Evolutionary conservation across 2,888 invertebrate species (phyloP).

Genomic region (Caenorhabditis sp.): DNA sequence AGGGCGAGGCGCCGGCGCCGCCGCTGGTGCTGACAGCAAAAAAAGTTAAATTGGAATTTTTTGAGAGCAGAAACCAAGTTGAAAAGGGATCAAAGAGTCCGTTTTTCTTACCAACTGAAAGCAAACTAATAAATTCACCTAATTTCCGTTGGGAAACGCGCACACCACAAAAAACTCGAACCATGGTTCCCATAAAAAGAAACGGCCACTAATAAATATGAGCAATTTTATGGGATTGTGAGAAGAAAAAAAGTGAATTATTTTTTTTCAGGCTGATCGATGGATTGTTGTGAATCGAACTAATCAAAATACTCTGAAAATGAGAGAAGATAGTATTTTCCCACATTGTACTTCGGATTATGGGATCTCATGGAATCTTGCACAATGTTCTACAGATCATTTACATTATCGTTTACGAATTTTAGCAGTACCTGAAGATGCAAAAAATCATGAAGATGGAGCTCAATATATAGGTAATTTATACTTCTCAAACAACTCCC

Average conservation of each 20-base stretch:
- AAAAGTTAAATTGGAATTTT: background rate
- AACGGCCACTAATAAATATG: slow-evolving; percentile 40
- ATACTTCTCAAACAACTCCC: slow-evolving; percentile 13
- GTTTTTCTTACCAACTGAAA: background rate
- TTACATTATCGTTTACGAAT: slow-evolving; percentile 58
- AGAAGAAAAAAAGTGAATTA: background rate
- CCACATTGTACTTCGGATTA: slow-evolving; percentile 59
- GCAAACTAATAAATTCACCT: background rate
- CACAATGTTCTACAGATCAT: slow-evolving; percentile 41
- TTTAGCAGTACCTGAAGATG: slow-evolving; percentile 54
- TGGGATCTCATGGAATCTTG: slow-evolving; percentile 52
- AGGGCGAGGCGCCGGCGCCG: slow-evolving; percentile 2
- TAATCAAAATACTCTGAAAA: slow-evolving; percentile 27
- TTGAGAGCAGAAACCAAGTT: background rate
- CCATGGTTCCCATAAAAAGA: slow-evolving; percentile 21
- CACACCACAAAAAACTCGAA: background rate
- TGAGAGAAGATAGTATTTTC: slow-evolving; percentile 59
- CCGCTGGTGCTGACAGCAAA: background rate
- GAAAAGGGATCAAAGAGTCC: background rate
- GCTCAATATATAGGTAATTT: slow-evolving; percentile 50
- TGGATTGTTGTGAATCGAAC: slow-evolving; percentile 44
- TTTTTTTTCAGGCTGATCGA: slow-evolving; percentile 35
- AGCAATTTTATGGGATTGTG: background rate
- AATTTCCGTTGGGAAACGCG: background rate
- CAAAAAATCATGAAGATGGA: slow-evolving; percentile 45